Evolutionary conservation across 2,888 invertebrate species (phyloP), one percentile per base, ranked within the genome.

Genomic region (Octonoba sinensis): DNA sequence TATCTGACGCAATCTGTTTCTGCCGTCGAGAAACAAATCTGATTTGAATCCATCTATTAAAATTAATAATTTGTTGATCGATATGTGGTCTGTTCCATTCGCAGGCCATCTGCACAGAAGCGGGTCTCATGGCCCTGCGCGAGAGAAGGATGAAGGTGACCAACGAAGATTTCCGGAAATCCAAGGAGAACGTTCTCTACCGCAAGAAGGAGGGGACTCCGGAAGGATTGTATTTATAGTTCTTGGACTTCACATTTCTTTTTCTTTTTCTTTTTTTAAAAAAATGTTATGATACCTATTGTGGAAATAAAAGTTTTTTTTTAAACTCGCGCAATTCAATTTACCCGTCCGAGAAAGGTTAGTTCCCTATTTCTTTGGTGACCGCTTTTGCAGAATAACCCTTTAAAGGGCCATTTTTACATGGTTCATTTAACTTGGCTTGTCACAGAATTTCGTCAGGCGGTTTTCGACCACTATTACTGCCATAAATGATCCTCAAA

Each of bases 111-210:
- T 99, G 99, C 89, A 99, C 99, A 12, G 99, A 99, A 91, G 99
- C 98, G 74, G 99, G 99, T 84, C 90, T 99, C 75, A 95, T 99
- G 94, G 99, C 99, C 4, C 90, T 99, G 67, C 91, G 99, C 84
- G 99, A 99, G 89, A 92, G 99, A 73, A 93, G 99, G 86, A 99
- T 99, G 99, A 99, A 98, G 90, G 99, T 99, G 47, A 99, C 97
- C 84, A 98, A 97, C 90, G 99, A 99, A 89, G 99, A 99, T 90
- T 99, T 99, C 89, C 96, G 96, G 89, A 99, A 99, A 89, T 97
- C 99, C 0, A 99, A 99, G 89, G 99, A 99, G 89, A 99, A 97
- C 90, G 99, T 99, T 44, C 91, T 99, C 66, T 99, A 99, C 88
- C 93, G 99, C 83, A 99, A 99, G 91, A 99, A 99, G 88, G 99